Evolutionary conservation across 2,888 invertebrate species (phyloP).

Genomic region (Sisyra nigra): DNA sequence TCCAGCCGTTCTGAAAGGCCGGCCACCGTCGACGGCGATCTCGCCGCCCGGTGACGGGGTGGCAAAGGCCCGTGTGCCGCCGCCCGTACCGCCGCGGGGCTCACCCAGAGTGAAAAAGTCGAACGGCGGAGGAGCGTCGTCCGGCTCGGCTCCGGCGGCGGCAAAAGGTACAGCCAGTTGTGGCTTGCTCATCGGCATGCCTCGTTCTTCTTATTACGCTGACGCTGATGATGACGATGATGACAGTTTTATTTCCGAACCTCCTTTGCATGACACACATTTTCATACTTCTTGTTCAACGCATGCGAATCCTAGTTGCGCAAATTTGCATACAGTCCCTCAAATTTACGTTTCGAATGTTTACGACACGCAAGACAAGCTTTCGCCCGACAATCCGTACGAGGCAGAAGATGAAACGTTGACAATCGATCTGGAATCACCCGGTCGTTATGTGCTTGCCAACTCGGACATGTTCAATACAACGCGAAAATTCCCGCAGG

Average conservation of each 20-base stretch:
- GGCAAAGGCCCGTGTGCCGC: slow-evolving; percentile 60
- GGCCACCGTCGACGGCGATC: slow-evolving; percentile 23
- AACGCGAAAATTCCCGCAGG: slow-evolving; percentile 1
- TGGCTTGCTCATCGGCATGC: slow-evolving; percentile 24
- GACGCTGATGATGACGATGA: slow-evolving; percentile 3
- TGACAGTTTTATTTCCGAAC: slow-evolving; percentile 7
- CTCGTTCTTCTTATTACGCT: neutral
- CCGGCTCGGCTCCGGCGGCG: neutral
- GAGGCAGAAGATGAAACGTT: slow-evolving; percentile 4
- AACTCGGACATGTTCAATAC: neutral
- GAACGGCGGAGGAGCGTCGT: slow-evolving; percentile 20
- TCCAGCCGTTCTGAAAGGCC: slow-evolving; percentile 59
- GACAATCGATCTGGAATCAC: neutral
- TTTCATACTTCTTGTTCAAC: slow-evolving; percentile 1
- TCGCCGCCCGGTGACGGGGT: slow-evolving; percentile 28
- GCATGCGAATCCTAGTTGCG: slow-evolving; percentile 4
- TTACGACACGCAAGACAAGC: neutral
- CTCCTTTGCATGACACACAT: slow-evolving; percentile 4
- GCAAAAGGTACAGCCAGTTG: slow-evolving; percentile 22
- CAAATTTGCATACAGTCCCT: neutral
- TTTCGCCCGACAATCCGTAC: neutral
- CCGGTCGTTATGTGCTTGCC: neutral
- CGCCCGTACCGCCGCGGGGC: slow-evolving; percentile 76
- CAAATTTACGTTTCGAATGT: slow-evolving; percentile 1
- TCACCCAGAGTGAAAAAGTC: slow-evolving; percentile 50